Base-by-base conservation (phyloP, 2,113 vertebrate genomes). In the Scolopax mira region DNA sequence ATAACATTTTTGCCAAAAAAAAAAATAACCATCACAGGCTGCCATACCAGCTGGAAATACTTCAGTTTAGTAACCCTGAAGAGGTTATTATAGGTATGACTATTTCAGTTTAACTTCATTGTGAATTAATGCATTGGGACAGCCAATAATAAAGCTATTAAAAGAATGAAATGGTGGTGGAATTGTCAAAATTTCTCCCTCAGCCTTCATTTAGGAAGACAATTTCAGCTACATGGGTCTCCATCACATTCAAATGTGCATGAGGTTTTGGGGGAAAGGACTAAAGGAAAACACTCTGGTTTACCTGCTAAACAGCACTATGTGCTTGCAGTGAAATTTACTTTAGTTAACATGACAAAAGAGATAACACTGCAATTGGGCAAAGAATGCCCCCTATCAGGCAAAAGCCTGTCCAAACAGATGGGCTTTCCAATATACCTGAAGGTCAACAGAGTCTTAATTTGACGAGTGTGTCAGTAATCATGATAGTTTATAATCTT, bases 71-170 rank as follows among this genome's bases (percentile, higher is more conserved):
- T 90, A 93, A 95, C 93, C 61, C 70, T 94, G 87, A 97, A 94
- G 88, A 88, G 95, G 92, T 97, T 96, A 97, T 94, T 94, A 96
- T 89, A 93, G 88, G 94, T 92, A 94, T 95, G 94, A 96, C 89
- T 97, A 94, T 97, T 95, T 96, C 82, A 82, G 81, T 97, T 95
- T 83, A 94, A 54, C 83, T 94, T 94, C 89, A 92, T 85, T 95
- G 94, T 90, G 95, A 96, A 97, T 94, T 91, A 96, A 93, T 94
- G 92, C 73, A 90, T 16, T 66, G 88, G 92, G 91, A 95, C 78
- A 97, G 74, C 74, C 93, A 96, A 93, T 87, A 94, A 80, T 80
- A 87, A 78, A 89, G 74, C 78, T 83, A 94, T 95, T 93, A 96
- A 90, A 93, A 94, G 88, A 94, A 72, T 51, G 71, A 81, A 95